Evolutionary conservation across 2,888 invertebrate species (phyloP), one percentile per base, ranked within the genome.

Genomic region (Tenthredo amoena): DNA sequence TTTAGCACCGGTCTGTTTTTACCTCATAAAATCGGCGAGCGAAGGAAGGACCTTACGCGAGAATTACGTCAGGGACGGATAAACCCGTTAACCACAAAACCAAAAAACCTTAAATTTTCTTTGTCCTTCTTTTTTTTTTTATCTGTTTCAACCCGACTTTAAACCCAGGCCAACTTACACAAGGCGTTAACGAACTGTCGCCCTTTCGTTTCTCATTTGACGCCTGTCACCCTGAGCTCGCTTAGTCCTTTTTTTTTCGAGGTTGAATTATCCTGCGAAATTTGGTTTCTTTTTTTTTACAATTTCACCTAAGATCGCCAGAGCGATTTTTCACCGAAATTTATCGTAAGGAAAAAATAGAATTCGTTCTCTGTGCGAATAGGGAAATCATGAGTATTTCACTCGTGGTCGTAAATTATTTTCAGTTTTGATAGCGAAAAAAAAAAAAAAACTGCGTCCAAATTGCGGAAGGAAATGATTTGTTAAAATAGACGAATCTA

Each of bases 161-260:
- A 58, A 58, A 58, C 58, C 58, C 26, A 3, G 0, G 37, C 34
- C 12, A 34, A 71, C 18, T 71, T 71, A 26, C 71, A 26, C 18
- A n/a, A 71, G 71, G 71, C 40, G 71, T 71, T 71, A 71, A 71
- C 40, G 34, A 71, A 71, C 26, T 71, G 71, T 71, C 71, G 31
- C 71, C 15, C 18, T 71, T 18, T 37, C 37, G n/a, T 71, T 71
- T 71, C n/a, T 71, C 71, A 37, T 31, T n/a, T 18, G 71, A 31
- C 18, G n/a, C 40, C 71, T 71, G 37, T 71, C 71, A 37, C 71
- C 31, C 37, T 37, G 9, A 18, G 5, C n/a, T 34, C 9, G 1
- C 18, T 37, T n/a, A 1, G 6, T 62, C 62, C 18, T 37, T 71
- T 26, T 37, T 10, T 34, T 0, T 18, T 2, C 10, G 40, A 2